Conservation (phyloP, 2,797 vertebrate species). For the Pseudomugil gertrudae region DNA sequence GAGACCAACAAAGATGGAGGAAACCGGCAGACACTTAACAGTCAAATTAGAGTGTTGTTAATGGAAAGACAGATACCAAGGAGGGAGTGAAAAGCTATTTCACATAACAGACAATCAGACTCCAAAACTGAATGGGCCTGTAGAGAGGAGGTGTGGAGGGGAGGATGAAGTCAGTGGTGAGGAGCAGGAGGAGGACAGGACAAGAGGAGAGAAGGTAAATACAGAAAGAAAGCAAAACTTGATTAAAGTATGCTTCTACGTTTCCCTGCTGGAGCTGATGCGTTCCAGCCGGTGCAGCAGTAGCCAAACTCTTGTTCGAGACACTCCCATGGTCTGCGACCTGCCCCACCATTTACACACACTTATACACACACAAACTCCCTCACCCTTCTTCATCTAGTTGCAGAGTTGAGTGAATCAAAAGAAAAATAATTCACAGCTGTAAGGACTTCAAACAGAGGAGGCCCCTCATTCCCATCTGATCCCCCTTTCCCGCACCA, state of each 20-base stretch:
- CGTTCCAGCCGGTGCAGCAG: conserved; percentile 68
- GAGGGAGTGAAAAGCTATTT: conserved; percentile 67
- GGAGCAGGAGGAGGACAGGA: conserved; percentile 53
- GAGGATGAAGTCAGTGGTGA: conserved; percentile 55
- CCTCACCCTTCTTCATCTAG: conserved; percentile 65
- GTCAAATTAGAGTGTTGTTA: conserved; percentile 63
- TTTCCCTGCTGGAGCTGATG: conserved; percentile 60
- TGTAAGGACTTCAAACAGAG: conserved; percentile 74
- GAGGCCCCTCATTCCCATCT: conserved; percentile 64
- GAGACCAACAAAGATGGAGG: conserved; percentile 31
- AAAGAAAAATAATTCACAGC: conserved; percentile 81
- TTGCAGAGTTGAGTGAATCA: conserved; percentile 63
- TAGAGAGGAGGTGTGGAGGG: conserved; percentile 21
- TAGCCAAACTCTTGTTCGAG: conserved; percentile 66
- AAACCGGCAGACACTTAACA: conserved; percentile 39
- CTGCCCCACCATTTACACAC: conserved; percentile 44
- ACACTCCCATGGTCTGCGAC: conserved; percentile 78
- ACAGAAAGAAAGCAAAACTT: conserved; percentile 60
- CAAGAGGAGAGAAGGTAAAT: conserved; percentile 59
- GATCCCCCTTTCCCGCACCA: conserved; percentile 12
- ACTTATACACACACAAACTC: conserved; percentile 52
- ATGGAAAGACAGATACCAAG: conserved; percentile 40
- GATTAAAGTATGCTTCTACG: conserved; percentile 56
- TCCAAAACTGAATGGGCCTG: conserved; percentile 40
- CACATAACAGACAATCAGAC: conserved; percentile 70